phyloP scores from a whole-genome alignment of 2,797 vertebrate genomes.

The Furcifer pardalis region DNA sequence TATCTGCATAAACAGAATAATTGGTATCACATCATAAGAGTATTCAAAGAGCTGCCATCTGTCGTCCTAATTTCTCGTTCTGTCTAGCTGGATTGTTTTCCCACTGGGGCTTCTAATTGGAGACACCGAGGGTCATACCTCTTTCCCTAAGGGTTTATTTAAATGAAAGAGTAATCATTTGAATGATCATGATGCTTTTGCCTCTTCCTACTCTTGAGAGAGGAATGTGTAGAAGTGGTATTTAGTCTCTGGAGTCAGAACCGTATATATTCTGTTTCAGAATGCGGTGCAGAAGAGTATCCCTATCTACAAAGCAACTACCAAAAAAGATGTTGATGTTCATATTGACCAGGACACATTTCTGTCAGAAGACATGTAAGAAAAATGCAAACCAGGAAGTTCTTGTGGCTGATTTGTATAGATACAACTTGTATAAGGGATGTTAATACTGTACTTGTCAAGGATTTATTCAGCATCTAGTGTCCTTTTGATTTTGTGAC shows the following conservation, averaged over 20 bases:
- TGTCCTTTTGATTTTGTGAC: no score
- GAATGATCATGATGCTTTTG: neutral
- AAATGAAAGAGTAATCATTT: no score
- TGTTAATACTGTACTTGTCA: neutral
- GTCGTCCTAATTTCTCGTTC: neutral
- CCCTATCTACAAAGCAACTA: constrained; percentile 88
- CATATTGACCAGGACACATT: constrained; percentile 91
- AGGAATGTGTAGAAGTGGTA: neutral
- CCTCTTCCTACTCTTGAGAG: neutral
- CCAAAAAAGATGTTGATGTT: constrained; percentile 88
- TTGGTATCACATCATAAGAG: neutral
- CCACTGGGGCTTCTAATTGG: neutral
- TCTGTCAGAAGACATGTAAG: constrained; percentile 90
- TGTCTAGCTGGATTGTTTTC: neutral
- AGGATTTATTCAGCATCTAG: no score
- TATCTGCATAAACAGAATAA: neutral
- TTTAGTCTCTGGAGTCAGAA: neutral
- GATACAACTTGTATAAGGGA: neutral
- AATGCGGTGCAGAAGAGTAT: constrained; percentile 89
- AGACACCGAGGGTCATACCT: neutral
- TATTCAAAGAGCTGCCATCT: neutral
- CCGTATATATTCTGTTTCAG: constrained; percentile 72
- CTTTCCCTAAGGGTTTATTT: neutral
- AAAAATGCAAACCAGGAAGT: constrained; percentile 24
- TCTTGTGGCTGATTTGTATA: neutral